phyloP scores from a whole-genome alignment of 2,113 vertebrate species.

The Phyllostomus discolor region DNA sequence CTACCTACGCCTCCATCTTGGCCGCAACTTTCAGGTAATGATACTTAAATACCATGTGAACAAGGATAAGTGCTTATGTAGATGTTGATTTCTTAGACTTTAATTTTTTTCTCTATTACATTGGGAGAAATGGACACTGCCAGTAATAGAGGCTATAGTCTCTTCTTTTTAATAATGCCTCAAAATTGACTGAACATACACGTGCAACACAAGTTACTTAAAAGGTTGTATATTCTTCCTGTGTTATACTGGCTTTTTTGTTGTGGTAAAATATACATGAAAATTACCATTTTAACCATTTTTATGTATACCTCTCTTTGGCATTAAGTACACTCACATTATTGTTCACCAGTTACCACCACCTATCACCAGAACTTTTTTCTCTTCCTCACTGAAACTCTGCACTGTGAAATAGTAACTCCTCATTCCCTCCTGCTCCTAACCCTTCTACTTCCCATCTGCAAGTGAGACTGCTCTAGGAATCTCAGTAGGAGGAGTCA shows the following conservation, averaged over 20 bases:
- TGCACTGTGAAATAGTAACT: no score
- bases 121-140: neutral
- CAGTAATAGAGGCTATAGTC: neutral
- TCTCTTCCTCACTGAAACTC: neutral
- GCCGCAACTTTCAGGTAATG: neutral
- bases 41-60: neutral
- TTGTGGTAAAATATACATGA: neutral
- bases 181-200: neutral
- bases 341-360: neutral
- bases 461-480: no score
- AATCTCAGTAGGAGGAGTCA: no score
- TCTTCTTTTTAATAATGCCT: neutral
- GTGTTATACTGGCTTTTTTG: neutral
- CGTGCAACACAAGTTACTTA: neutral
- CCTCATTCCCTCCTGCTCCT: no score
- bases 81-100: neutral
- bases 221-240: neutral
- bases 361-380: neutral
- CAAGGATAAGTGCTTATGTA: neutral
- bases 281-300: neutral
- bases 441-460: no score
- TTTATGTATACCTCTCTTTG: neutral
- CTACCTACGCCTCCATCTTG: no score
- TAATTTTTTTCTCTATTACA: neutral
- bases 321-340: neutral